These are phyloP conservation scores for Cephonodes hylas DNA, from an alignment of 2,888 invertebrate species.

Conservation along the genomic window DNA sequence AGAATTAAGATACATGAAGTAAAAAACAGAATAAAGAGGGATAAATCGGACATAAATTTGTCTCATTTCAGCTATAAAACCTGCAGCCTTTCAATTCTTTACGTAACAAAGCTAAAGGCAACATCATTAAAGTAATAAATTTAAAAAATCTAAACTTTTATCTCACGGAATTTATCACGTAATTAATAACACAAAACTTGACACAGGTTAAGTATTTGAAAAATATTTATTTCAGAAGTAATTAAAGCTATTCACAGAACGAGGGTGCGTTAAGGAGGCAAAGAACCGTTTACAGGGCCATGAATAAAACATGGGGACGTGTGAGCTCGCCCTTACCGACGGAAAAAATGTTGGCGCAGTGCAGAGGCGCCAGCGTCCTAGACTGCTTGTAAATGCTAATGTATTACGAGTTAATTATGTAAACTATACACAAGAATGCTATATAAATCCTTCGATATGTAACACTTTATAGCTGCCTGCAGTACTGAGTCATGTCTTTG, in stretches of 20 bases:
- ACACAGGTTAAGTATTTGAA: slow-evolving; percentile 17
- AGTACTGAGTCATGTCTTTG: neutral
- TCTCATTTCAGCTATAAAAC: too few species aligned
- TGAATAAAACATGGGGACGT: slow-evolving; percentile 64
- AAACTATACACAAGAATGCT: neutral
- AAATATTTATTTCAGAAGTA: slow-evolving; percentile 42
- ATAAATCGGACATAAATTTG: too few species aligned
- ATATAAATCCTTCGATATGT: neutral
- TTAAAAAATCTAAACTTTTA: neutral
- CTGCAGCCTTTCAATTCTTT: too few species aligned
- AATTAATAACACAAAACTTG: neutral
- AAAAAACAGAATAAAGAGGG: too few species aligned
- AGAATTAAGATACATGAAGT: too few species aligned
- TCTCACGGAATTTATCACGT: neutral
- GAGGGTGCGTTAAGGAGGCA: slow-evolving; percentile 45
- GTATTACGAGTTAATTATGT: neutral
- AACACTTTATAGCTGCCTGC: neutral
- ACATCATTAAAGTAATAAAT: too few species aligned
- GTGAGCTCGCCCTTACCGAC: slow-evolving; percentile 44
- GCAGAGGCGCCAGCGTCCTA: neutral
- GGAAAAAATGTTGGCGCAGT: slow-evolving; percentile 30
- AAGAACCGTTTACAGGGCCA: slow-evolving; percentile 42
- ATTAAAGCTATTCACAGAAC: slow-evolving; percentile 55
- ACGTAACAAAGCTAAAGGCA: too few species aligned
- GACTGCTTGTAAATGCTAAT: neutral